Evolutionary conservation across 2,113 vertebrate species (phyloP).

Genomic region (Gallinago jamesoni): DNA sequence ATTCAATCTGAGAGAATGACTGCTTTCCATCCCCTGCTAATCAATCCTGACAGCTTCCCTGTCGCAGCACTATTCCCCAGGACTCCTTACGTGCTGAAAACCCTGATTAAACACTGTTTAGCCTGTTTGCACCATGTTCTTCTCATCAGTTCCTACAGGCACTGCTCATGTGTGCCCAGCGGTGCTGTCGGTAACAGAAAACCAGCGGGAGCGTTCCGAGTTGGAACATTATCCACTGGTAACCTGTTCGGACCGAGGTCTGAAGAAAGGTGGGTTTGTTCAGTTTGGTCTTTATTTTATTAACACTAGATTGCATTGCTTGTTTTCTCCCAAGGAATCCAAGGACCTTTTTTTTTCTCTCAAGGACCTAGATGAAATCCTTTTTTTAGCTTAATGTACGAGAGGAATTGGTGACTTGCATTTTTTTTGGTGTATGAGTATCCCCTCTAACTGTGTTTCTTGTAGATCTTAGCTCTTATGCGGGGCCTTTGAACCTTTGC

Average conservation of each 20-base stretch:
- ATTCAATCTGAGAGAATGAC: neutral
- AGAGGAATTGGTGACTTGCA: neutral
- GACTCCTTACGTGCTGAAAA: neutral
- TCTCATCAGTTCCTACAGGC: neutral
- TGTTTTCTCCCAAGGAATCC: neutral
- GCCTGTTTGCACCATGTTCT: neutral
- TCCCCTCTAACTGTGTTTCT: neutral
- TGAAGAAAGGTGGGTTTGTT: neutral
- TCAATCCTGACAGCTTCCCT: neutral
- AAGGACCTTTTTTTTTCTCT: no score
- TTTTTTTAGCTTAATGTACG: neutral
- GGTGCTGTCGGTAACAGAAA: neutral
- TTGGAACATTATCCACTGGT: neutral
- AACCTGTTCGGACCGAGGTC: neutral
- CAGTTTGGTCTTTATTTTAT: neutral
- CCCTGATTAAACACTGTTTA: neutral
- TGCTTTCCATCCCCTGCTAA: neutral
- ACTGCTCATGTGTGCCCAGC: neutral
- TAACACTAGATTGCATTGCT: neutral
- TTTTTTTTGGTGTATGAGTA: neutral
- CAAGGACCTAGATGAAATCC: neutral
- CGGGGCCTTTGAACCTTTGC: neutral
- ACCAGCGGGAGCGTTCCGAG: neutral
- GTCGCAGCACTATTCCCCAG: neutral
- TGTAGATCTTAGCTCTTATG: neutral